phyloP scores from a whole-genome alignment of 2,888 invertebrate genomes.

The Bedellia somnulentella region DNA sequence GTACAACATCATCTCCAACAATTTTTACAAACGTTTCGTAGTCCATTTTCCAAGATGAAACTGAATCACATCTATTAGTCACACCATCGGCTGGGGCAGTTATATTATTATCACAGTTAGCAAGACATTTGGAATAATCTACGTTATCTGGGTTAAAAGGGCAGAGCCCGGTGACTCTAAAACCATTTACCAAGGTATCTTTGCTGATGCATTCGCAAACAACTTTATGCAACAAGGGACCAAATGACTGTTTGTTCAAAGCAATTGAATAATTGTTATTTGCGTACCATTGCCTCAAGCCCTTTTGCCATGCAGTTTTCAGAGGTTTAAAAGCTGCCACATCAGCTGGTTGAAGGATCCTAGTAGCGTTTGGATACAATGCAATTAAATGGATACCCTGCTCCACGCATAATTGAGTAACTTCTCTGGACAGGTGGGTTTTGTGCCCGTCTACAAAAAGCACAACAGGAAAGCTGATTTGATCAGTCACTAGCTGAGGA shows the following conservation, averaged over 20 bases:
- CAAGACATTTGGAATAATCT: conserved; percentile 10
- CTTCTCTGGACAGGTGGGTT: conserved; percentile 19
- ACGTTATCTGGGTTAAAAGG: conserved; percentile 9
- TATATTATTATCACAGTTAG: background rate
- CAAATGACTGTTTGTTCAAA: conserved; percentile 8
- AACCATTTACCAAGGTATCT: conserved; percentile 10
- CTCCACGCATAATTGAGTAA: conserved; percentile 1
- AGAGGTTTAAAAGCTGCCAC: conserved; percentile 1
- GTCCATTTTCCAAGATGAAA: background rate
- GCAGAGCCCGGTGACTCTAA: conserved; percentile 9
- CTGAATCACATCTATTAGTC: background rate
- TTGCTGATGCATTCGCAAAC: conserved; percentile 5
- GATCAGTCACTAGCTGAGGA: conserved; percentile 17
- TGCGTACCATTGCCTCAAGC: conserved; percentile 8
- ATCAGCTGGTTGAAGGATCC: conserved; percentile 1
- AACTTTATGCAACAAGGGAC: conserved; percentile 8
- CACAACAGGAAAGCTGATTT: conserved; percentile 19
- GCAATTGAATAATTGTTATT: conserved; percentile 7
- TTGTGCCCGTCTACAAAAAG: conserved; percentile 25
- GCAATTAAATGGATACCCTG: conserved; percentile 1
- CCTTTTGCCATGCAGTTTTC: conserved; percentile 1
- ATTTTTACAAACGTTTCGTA: background rate
- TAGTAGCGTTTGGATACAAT: conserved; percentile 2
- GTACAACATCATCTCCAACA: background rate
- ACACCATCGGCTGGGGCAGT: too few relatives aligned